Base-by-base conservation (phyloP, 2,113 vertebrate genomes). In the Hystrix brachyura region DNA sequence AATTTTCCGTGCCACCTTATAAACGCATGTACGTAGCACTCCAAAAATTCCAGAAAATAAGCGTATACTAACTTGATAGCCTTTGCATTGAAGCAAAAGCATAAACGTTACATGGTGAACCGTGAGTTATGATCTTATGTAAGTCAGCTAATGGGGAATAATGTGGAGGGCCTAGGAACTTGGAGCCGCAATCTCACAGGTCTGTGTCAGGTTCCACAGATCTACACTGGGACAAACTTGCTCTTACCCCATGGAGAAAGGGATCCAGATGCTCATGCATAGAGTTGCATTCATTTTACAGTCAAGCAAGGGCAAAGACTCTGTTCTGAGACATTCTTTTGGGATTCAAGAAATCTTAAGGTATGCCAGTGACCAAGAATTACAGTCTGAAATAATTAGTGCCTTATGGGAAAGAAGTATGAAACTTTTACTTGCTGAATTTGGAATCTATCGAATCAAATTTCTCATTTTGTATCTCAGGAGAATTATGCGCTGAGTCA, bases 261-360 rank as follows among this genome's bases (percentile, higher is more conserved):
- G 6, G 71, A 13, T 25, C 23, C 57, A 53, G 14, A 78, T 71
- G 2, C 19, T 82, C 38, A 21, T 11, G 10, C 13, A 71, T 46
- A 78, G 18, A 64, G n/a, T 82, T 83, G 13, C 59, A 32, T 57
- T 55, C 74, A 25, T 90, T 74, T 94, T 86, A 80, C 8, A 32
- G 14, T 78, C 79, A 71, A 18, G 21, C 18, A 48, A 60, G 19
- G 19, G 9, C 5, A 64, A 38, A 29, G 14, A 64, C 15, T 9
- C 21, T 8, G 53, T 92, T 78, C 19, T 80, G 55, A 72, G 60
- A 55, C 51, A 65, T 48, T 34, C 12, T 86, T 72, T 88, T 90
- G 10, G 57, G 3, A 2, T 8, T 90, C 51, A 90, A 83, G 38
- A 84, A 17, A 67, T 21, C 0, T 92, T 90, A 67, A 55, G 11